A percentile compares a stretch with the other conserved stretches of the same genome.
Conservation (phyloP, 1,140 invertebrate genomes). For the Sycophila sp. region DNA sequence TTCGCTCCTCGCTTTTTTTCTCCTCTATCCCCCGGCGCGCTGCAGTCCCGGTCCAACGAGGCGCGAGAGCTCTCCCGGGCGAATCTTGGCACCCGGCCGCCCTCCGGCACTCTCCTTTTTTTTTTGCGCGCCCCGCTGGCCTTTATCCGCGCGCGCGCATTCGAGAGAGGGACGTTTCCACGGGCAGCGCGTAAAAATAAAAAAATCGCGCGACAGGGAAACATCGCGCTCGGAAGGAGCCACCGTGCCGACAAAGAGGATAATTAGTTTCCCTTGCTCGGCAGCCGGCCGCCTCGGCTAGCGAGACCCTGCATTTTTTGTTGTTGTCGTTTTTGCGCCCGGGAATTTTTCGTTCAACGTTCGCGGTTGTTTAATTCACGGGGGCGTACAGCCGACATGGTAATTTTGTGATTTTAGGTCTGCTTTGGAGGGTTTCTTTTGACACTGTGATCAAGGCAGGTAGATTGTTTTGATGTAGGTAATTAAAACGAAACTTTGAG, state of each 20-base stretch:
- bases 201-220: background rate
- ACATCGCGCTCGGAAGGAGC: background rate
- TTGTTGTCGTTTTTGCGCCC: too few relatives aligned
- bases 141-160: background rate
- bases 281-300: too few relatives aligned
- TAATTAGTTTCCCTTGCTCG: constrained; percentile 13
- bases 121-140: too few relatives aligned
- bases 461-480: too few relatives aligned
- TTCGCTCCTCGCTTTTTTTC: background rate
- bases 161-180: constrained; percentile 4
- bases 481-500: too few relatives aligned
- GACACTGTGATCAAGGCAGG: too few relatives aligned
- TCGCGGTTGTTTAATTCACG: too few relatives aligned
- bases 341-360: too few relatives aligned
- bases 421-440: too few relatives aligned
- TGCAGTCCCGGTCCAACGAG: background rate
- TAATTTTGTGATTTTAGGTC: too few relatives aligned
- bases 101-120: background rate
- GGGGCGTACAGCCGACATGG: too few relatives aligned
- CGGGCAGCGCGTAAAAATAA: background rate
- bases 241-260: background rate
- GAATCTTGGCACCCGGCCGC: constrained; percentile 4
- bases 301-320: too few relatives aligned
- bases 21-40: background rate
- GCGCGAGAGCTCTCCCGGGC: background rate